Conservation (phyloP, 2,113 vertebrate genomes). For the Poecile atricapillus region DNA sequence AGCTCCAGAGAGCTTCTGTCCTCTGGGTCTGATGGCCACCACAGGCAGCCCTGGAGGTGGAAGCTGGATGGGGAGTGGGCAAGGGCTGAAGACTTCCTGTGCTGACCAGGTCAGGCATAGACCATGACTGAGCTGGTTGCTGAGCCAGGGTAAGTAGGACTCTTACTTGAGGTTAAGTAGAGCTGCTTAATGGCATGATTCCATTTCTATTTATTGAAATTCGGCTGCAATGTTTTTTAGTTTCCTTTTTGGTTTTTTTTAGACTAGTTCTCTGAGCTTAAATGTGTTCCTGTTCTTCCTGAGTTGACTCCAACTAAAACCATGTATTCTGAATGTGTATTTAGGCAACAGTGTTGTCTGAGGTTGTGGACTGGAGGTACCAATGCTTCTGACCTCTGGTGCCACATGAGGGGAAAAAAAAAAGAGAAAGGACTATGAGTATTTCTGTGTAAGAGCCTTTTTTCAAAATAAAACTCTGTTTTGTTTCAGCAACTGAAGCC, state of each 20-base stretch:
- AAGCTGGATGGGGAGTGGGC: not conserved
- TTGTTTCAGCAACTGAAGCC: not conserved
- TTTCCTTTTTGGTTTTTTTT: not conserved
- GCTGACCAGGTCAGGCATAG: not conserved
- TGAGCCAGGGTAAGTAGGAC: not conserved
- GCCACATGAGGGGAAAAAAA: not conserved
- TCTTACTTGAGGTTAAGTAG: not conserved
- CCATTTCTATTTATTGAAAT: not conserved
- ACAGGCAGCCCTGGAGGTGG: not conserved
- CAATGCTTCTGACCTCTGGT: not conserved
- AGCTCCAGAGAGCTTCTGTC: not conserved
- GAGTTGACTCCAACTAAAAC: not conserved
- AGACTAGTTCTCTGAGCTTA: not conserved
- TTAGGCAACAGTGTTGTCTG: not conserved
- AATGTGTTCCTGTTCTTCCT: not conserved
- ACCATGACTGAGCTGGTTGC: not conserved
- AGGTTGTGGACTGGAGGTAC: not conserved
- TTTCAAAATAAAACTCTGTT: not conserved
- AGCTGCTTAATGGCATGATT: not conserved
- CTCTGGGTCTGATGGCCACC: not conserved
- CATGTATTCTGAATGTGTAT: accelerated
- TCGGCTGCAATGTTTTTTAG: not conserved
- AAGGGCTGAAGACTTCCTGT: accelerated
- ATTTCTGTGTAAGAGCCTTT: not conserved
- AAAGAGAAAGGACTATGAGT: not conserved